Evolutionary conservation across 2,797 vertebrate genomes (phyloP).

Genomic region (Propithecus deckenii): DNA sequence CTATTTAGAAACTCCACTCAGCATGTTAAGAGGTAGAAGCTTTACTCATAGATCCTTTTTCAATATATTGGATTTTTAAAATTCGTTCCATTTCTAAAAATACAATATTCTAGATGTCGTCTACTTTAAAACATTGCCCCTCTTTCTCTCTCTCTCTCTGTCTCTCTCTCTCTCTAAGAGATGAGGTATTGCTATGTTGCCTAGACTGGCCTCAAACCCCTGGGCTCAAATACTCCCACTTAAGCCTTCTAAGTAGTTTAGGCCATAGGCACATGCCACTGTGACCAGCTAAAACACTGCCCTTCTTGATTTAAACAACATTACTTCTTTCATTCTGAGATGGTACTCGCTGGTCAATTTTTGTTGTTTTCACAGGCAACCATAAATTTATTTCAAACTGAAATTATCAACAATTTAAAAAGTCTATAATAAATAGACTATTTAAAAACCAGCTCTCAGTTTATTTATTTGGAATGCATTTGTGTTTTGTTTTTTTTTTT

Average conservation of each 20-base stretch:
- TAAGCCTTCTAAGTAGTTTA: background rate
- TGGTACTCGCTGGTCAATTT: background rate
- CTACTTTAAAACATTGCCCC: background rate
- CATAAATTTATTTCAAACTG: background rate
- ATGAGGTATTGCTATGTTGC: background rate
- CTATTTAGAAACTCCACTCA: background rate
- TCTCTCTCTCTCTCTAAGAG: background rate
- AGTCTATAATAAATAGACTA: background rate
- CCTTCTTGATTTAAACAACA: background rate
- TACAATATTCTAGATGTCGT: background rate
- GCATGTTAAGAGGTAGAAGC: background rate
- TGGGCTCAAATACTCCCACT: background rate
- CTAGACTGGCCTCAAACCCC: background rate
- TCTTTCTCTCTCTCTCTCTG: background rate
- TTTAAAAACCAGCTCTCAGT: background rate
- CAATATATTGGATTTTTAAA: background rate
- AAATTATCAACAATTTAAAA: conserved; percentile 17
- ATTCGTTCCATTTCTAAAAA: background rate
- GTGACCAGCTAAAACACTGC: background rate
- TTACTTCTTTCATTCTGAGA: background rate
- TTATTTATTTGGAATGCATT: background rate
- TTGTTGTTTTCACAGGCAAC: background rate
- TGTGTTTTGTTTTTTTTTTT: background rate
- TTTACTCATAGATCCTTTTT: background rate
- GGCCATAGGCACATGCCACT: too few species aligned